phyloP scores from a whole-genome alignment of 2,888 invertebrate species.

The Antheraea assamensis region DNA sequence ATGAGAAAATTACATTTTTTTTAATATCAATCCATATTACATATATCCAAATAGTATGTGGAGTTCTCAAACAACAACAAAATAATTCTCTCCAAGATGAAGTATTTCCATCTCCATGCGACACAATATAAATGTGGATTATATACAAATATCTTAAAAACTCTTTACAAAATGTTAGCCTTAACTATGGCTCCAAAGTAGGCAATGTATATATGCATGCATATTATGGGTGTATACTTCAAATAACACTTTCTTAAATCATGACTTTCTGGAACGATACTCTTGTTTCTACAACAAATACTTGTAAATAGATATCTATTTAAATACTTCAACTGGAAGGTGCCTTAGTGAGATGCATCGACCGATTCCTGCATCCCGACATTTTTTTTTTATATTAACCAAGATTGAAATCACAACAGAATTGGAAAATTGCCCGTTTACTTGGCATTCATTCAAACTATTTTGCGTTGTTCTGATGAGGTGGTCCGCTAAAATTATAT shows the following conservation, averaged over 20 bases:
- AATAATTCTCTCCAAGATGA: no score
- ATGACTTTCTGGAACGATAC: neutral
- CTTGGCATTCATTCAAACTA: slow-evolving; percentile 68
- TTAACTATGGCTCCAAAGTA: no score
- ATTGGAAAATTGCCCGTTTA: slow-evolving; percentile 60
- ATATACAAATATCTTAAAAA: no score
- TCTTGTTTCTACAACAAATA: neutral
- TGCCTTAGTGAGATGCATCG: slow-evolving; percentile 5
- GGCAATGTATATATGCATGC: no score
- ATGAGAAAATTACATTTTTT: no score
- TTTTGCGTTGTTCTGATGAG: slow-evolving; percentile 63
- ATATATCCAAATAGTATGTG: no score
- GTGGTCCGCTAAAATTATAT: slow-evolving; percentile 60
- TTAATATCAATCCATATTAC: no score
- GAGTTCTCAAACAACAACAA: no score
- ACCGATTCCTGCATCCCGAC: slow-evolving; percentile 16
- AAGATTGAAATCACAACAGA: slow-evolving; percentile 44
- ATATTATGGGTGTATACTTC: neutral
- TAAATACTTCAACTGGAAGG: neutral
- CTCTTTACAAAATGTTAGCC: no score
- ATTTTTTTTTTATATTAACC: slow-evolving; percentile 39
- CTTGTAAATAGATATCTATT: neutral
- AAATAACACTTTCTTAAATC: neutral
- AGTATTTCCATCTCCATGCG: no score
- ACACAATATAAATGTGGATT: no score